These are phyloP conservation scores for Syncerus caffer DNA, from an alignment of 2,797 vertebrate species.

Conservation along the genomic window DNA sequence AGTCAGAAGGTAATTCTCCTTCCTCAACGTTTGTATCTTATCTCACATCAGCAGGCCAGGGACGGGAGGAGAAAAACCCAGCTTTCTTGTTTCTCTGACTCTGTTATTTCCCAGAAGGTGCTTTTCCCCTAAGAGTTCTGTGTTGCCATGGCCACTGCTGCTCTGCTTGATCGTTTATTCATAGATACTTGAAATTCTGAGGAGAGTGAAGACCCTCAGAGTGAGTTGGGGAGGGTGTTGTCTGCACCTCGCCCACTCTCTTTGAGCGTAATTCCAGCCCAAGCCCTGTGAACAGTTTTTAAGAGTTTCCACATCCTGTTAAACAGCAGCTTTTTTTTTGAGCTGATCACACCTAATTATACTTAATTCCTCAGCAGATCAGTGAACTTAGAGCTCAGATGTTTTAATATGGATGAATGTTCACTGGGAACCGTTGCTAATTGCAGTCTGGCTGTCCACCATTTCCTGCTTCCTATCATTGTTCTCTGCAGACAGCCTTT, in stretches of 20 bases:
- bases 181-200: neutral
- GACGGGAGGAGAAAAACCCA: accelerated
- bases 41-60: neutral
- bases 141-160: neutral
- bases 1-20: conserved; percentile 90
- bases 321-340: neutral
- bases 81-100: too few relatives aligned
- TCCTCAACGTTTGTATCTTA: accelerated
- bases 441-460: neutral
- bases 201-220: too few relatives aligned
- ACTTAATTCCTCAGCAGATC: neutral
- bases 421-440: neutral
- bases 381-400: neutral
- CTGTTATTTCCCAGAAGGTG: neutral
- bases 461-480: conserved; percentile 38
- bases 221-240: neutral
- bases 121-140: neutral
- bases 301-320: neutral
- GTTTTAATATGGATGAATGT: neutral
- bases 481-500: neutral
- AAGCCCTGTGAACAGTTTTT: neutral
- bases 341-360: neutral
- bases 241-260: neutral
- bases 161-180: neutral
- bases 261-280: neutral